phyloP scores from a whole-genome alignment of 2,797 vertebrate species.

The Melanotaenia pygmaea region DNA sequence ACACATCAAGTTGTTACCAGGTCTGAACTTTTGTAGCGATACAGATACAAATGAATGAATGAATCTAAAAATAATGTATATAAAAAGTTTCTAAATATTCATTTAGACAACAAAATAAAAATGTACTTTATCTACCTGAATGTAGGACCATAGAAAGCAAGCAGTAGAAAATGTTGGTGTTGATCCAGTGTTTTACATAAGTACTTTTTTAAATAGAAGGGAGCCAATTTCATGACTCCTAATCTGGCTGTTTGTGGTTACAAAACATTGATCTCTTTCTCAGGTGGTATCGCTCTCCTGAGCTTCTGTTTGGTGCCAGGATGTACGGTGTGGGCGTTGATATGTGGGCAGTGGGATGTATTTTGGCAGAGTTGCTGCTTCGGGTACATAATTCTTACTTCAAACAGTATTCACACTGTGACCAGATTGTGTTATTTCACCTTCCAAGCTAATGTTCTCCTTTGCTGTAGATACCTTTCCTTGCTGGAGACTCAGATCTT shows the following conservation, averaged over 20 bases:
- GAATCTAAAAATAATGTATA: not conserved
- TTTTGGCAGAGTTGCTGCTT: constrained; percentile 94
- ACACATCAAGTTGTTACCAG: constrained; percentile 98
- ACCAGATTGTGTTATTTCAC: not conserved
- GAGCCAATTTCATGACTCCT: not conserved
- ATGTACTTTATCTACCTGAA: not conserved
- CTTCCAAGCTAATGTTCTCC: constrained; percentile 17
- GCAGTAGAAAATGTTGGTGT: not conserved
- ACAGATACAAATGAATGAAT: not conserved
- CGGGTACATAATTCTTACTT: constrained; percentile 80
- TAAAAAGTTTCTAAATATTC: not conserved
- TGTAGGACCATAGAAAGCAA: not conserved
- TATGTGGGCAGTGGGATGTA: constrained; percentile 99
- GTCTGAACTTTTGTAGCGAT: constrained; percentile 68
- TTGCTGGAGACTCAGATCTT: constrained; percentile 96
- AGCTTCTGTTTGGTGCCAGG: constrained; percentile 94
- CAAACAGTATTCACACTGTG: constrained; percentile 4
- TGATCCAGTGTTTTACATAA: not conserved
- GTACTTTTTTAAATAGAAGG: not conserved
- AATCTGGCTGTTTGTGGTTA: not conserved
- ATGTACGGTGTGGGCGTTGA: constrained; percentile 98
- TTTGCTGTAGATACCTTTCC: constrained; percentile 89
- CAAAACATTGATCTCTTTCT: constrained; percentile 37
- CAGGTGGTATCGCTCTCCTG: constrained; percentile 97
- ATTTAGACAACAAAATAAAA: not conserved